A percentile compares a stretch with the other conserved stretches of the same genome.
phyloP scores from a whole-genome alignment of 2,888 invertebrate species.

The Icerya purchasi region DNA sequence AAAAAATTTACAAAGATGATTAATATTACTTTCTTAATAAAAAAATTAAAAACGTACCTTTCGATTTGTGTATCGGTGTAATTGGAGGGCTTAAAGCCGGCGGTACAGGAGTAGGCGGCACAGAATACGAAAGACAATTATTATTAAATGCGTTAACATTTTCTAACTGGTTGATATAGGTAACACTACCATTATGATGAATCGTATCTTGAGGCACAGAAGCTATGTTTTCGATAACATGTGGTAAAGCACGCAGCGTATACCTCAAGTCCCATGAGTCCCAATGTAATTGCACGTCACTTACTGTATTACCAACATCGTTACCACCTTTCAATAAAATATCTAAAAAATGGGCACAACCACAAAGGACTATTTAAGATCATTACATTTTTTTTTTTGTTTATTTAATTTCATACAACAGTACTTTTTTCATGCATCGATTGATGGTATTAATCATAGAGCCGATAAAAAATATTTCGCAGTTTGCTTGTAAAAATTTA shows the following conservation, averaged over 20 bases:
- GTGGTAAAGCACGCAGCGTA: constrained; percentile 12
- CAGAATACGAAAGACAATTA: constrained; percentile 1
- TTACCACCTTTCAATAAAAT: constrained; percentile 13
- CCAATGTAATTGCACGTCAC: constrained; percentile 52
- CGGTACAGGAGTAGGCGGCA: not conserved
- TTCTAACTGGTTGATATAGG: constrained; percentile 3
- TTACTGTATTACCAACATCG: constrained; percentile 8
- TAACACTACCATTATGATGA: constrained; percentile 6
- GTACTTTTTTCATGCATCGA: too few species aligned
- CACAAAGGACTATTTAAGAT: too few species aligned
- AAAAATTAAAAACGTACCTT: constrained; percentile 2
- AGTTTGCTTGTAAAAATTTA: too few species aligned
- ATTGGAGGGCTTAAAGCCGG: constrained; percentile 8
- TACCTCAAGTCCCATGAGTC: constrained; percentile 68
- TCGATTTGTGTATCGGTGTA: constrained; percentile 8
- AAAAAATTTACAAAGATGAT: too few species aligned
- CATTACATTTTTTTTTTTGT: too few species aligned
- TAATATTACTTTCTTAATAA: not conserved
- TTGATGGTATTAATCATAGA: too few species aligned
- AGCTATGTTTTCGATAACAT: not conserved
- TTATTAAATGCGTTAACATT: not conserved
- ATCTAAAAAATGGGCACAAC: too few species aligned
- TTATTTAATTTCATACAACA: too few species aligned
- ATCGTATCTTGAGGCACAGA: constrained; percentile 20
- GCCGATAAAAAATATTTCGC: too few species aligned